Evolutionary conservation across 2,113 vertebrate species (phyloP), one percentile per base, ranked within the genome.

Genomic region (Pachyramphus minor): DNA sequence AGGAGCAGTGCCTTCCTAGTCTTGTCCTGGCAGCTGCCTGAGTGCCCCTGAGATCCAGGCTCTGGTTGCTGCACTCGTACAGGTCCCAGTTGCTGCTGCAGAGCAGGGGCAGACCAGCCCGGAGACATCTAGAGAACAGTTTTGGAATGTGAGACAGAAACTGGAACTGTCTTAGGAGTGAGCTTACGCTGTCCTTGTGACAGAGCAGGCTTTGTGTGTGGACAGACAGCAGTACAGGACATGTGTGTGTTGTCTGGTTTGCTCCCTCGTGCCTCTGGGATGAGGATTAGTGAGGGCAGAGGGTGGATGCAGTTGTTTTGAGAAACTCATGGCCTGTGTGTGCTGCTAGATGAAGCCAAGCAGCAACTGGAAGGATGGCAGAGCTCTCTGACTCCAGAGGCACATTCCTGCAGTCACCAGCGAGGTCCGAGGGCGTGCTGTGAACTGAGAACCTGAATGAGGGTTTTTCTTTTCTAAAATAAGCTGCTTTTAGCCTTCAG

Each of bases 401-500:
- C 30, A 16, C 30, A 7, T 88, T 87, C 63, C 66, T 59, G 87
- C 55, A 85, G 71, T 63, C 55, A 50, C 83, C 77, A 73, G 87
- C 18, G 47, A 92, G 68, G 72, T 68, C 76, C 68, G 85, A 81
- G 93, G 60, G 60, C 52, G 6, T 49, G 74, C 63, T n/a, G 4
- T 31, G 83, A 92, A 25, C 83, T 18, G 64, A 90, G 85, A 84
- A 86, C 76, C 76, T 39, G 44, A 75, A 58, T 3, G 45, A 1
- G 16, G 44, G 31, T 11, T 33, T 71, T 88, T 71, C 37, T 84
- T 75, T 78, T 71, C 67, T 90, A 55, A 90, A 93, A 87, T 90
- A 90, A 95, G 85, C 90, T 92, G 5, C 69, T 84, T 90, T 84
- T 92, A 89, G 73, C 72, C 85, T 93, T 78, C 90, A 89, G 83